phyloP scores from a whole-genome alignment of 2,113 vertebrate genomes.

The Pimephales promelas region DNA sequence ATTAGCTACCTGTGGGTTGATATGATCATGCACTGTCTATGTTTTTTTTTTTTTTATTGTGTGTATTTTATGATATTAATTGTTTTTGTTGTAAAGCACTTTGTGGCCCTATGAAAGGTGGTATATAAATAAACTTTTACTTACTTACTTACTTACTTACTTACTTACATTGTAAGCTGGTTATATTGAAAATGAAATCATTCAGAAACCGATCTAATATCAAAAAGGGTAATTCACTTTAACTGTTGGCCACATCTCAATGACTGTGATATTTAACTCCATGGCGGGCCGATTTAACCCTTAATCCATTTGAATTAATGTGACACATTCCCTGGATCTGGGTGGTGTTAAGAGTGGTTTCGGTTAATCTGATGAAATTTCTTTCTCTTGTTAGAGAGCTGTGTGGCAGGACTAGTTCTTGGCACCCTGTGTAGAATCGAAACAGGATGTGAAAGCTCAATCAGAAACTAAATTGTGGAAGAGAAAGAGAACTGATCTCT shows the following conservation, averaged over 20 bases:
- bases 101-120: too few species aligned
- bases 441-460: conserved; percentile 77
- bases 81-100: too few species aligned
- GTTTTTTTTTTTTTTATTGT: too few species aligned
- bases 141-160: too few species aligned
- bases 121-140: too few species aligned
- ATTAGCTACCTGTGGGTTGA: too few species aligned
- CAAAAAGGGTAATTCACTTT: background rate
- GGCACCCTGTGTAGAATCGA: conserved; percentile 64
- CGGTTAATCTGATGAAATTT: conserved; percentile 36
- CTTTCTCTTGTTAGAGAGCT: conserved; percentile 54
- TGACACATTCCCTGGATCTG: background rate
- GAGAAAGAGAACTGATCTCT: conserved; percentile 59
- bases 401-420: conserved; percentile 56
- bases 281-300: conserved; percentile 15
- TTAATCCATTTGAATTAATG: conserved; percentile 34
- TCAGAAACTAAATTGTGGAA: conserved; percentile 74
- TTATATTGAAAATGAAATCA: background rate
- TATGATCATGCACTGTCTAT: too few species aligned
- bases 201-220: background rate
- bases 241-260: conserved; percentile 7
- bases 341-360: conserved; percentile 28
- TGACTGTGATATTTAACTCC: conserved; percentile 20
- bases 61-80: too few species aligned
- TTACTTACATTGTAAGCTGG: conserved; percentile 55